Evolutionary conservation across 2,888 invertebrate genomes (phyloP), one percentile per base, ranked within the genome.

Genomic region (Cosmopolites sordidus): DNA sequence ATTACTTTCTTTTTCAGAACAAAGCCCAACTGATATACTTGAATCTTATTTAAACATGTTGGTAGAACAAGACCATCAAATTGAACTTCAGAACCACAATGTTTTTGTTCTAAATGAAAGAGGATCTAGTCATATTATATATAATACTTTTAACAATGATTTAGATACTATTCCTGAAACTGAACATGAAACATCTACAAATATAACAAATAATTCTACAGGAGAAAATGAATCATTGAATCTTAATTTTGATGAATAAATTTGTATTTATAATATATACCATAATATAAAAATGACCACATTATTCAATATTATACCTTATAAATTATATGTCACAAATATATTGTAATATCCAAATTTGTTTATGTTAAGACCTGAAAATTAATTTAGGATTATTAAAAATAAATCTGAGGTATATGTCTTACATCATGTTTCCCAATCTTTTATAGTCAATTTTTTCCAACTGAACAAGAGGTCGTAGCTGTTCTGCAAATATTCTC

Each of bases 381-480:
- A 22, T 5, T 22, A 22, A 22, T 22, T 22, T 8, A n/a, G n/a
- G n/a, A n/a, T n/a, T 22, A 22, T 22, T 22, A 22, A 22, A n/a
- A n/a, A n/a, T n/a, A n/a, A n/a, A n/a, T n/a, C n/a, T n/a, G n/a
- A n/a, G n/a, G n/a, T n/a, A n/a, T n/a, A n/a, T n/a, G n/a, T n/a
- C 47, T 62, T 51, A 62, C 64, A 64, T 62, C 56, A 62, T 60
- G 57, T 64, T 68, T 18, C 75, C 76, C 16, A 89, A 75, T 56
- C 89, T 77, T 69, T 90, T 89, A 71, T 91, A 92, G 76, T 95
- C 95, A 46, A 94, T 88, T 76, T 95, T 95, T 69, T 95, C 95
- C 5, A 96, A 79, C 62, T 89, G 89, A 2, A 95, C 94, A 6
- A 95, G 78, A 0, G 97, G 96, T 66, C 90, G 85, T 1, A 97